Conservation (phyloP, 2,888 invertebrate species). For the Cantharis rustica region DNA sequence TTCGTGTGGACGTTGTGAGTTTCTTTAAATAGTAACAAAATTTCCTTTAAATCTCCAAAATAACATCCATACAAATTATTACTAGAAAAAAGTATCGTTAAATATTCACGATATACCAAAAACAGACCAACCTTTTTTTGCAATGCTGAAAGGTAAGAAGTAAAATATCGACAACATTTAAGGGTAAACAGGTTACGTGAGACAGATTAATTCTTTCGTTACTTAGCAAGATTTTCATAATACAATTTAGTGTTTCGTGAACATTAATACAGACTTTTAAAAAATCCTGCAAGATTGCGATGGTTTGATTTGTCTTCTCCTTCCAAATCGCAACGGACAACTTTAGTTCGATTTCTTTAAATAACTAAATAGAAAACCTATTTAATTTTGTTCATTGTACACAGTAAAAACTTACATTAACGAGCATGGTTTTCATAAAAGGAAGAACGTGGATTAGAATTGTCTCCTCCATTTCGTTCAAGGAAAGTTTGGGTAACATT, state of each 20-base stretch:
- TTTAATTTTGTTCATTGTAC: neutral
- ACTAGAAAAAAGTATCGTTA: conserved; percentile 32
- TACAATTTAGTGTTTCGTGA: conserved; percentile 30
- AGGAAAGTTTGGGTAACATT: conserved; percentile 8
- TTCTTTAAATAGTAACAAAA: conserved; percentile 39
- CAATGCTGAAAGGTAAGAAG: conserved; percentile 58
- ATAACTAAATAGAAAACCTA: neutral
- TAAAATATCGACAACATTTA: conserved; percentile 52
- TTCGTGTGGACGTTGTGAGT: conserved; percentile 38
- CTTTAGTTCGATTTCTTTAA: neutral
- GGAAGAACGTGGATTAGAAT: conserved; percentile 22
- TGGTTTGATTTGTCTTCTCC: conserved; percentile 8
- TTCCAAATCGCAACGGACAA: neutral
- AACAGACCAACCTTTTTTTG: conserved; percentile 55
- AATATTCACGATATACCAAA: neutral
- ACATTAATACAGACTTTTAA: conserved; percentile 30
- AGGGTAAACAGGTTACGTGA: conserved; percentile 31
- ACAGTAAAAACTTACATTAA: conserved; percentile 7
- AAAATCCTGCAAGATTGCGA: conserved; percentile 33
- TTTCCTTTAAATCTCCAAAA: conserved; percentile 36
- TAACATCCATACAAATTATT: conserved; percentile 37
- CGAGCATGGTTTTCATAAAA: conserved; percentile 13
- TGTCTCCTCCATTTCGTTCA: conserved; percentile 10
- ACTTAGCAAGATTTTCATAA: conserved; percentile 23
- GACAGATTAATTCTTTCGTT: conserved; percentile 19